Conservation (phyloP, 2,113 vertebrate genomes). For the Dasyornis broadbenti region DNA sequence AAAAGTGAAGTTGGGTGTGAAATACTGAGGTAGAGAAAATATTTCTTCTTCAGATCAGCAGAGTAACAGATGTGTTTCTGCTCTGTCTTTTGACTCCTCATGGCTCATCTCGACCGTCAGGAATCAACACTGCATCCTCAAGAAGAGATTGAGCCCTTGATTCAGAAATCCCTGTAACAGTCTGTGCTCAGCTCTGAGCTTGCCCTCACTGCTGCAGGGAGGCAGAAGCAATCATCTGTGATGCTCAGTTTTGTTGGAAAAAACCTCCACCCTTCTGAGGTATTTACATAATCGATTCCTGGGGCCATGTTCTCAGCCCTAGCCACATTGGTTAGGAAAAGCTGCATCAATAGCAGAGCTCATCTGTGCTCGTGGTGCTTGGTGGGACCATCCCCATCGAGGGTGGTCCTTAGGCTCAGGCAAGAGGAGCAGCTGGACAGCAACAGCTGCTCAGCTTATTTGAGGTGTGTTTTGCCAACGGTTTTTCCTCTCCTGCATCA, state of each 20-base stretch:
- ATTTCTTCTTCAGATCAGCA: not conserved
- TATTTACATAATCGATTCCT: not conserved
- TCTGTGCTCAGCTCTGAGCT: not conserved
- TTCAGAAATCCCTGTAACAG: not conserved
- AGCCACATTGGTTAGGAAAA: not conserved
- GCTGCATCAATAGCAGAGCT: not conserved
- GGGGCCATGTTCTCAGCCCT: not conserved
- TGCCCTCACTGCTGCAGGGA: not conserved
- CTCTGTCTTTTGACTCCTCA: not conserved
- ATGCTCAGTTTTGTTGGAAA: not conserved
- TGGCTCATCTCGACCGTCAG: not conserved
- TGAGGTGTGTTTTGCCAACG: not conserved
- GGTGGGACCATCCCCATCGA: fast-evolving
- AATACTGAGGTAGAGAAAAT: not conserved
- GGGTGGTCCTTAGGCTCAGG: not conserved
- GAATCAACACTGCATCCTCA: not conserved
- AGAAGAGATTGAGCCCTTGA: not conserved
- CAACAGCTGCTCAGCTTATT: not conserved
- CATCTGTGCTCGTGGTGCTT: not conserved
- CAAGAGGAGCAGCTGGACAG: not conserved
- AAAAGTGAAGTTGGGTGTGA: not conserved
- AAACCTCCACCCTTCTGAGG: not conserved
- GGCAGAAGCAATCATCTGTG: not conserved
- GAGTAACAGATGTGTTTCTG: not conserved
- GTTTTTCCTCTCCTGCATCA: not conserved